These are phyloP conservation scores for Dioctria linearis DNA, from an alignment of 2,888 invertebrate genomes.

Conservation along the genomic window DNA sequence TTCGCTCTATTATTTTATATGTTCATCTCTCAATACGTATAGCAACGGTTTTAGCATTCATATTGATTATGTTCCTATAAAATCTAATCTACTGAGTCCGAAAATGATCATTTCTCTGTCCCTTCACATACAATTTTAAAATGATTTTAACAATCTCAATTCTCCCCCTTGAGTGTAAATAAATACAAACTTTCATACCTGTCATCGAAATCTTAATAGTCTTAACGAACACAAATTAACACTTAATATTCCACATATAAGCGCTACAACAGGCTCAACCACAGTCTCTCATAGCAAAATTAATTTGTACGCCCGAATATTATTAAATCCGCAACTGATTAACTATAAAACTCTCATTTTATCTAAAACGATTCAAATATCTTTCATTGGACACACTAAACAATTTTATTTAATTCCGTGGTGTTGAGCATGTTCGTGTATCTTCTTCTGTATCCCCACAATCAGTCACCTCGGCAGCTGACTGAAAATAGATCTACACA, in stretches of 20 bases:
- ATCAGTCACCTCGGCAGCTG: background rate
- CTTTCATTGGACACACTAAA: constrained; percentile 24
- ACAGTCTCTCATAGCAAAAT: background rate
- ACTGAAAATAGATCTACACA: constrained; percentile 18
- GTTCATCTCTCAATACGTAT: no score
- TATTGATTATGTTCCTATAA: no score
- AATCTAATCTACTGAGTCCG: no score
- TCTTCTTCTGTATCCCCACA: background rate
- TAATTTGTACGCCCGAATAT: constrained; percentile 4
- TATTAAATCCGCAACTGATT: constrained; percentile 40
- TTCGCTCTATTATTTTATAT: no score
- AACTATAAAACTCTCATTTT: constrained; percentile 36
- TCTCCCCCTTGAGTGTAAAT: no score
- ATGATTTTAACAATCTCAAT: no score
- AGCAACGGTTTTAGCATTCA: no score
- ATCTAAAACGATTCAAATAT: constrained; percentile 39
- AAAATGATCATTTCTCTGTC: no score
- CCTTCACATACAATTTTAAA: no score
- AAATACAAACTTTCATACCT: no score
- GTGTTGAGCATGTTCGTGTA: constrained; percentile 6
- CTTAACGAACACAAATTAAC: constrained; percentile 27
- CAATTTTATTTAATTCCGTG: constrained; percentile 34
- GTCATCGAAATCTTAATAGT: no score
- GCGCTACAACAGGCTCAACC: background rate
- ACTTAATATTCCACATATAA: background rate